A percentile compares a stretch with the other conserved stretches of the same genome.
Evolutionary conservation across 1,140 invertebrate species (phyloP).

Genomic region (Drosophila nigromelanica): DNA sequence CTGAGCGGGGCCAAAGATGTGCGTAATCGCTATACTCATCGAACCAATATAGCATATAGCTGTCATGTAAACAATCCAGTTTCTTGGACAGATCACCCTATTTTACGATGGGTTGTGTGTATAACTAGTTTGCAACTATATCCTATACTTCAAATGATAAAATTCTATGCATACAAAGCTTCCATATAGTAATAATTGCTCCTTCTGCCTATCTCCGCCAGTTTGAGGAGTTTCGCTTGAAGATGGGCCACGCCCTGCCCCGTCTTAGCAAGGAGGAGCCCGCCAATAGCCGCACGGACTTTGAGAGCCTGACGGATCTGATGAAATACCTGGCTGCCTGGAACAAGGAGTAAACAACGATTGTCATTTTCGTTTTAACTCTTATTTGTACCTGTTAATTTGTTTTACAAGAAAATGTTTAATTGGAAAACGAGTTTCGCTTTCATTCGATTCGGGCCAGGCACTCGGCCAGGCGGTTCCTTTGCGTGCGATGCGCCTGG

Average conservation of each 20-base stretch:
- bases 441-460: constrained; percentile 10
- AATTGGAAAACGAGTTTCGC: neutral
- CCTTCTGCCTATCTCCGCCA: constrained; percentile 53
- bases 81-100: no score
- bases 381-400: constrained; percentile 12
- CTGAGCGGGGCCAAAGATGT: constrained; percentile 92
- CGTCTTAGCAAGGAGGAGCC: constrained; percentile 91
- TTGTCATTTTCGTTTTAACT: neutral
- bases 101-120: neutral
- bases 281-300: constrained; percentile 93
- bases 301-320: constrained; percentile 91
- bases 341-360: constrained; percentile 75
- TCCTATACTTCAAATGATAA: no score
- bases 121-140: neutral
- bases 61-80: no score
- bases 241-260: constrained; percentile 90
- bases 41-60: no score
- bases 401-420: neutral
- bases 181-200: no score
- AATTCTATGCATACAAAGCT: no score
- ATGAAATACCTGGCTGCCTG: constrained; percentile 89
- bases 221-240: constrained; percentile 89
- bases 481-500: neutral
- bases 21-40: constrained; percentile 56
- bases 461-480: constrained; percentile 2